These are phyloP conservation scores for Daboia siamensis DNA, from an alignment of 2,113 vertebrate species.

Conservation along the genomic window DNA sequence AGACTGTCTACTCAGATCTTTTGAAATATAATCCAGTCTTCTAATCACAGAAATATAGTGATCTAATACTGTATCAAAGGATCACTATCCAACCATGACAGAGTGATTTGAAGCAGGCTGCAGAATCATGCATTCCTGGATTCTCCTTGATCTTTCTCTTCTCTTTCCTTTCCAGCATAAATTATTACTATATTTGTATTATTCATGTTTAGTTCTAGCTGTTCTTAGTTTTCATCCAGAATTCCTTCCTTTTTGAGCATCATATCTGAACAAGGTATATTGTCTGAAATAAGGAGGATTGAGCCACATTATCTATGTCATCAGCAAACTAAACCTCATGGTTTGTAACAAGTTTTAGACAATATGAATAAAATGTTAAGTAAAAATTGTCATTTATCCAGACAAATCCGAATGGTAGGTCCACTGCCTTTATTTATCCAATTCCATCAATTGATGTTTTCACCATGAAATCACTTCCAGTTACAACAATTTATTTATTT, in stretches of 20 bases:
- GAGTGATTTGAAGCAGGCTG: neutral
- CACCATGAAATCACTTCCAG: neutral
- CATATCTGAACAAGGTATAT: neutral
- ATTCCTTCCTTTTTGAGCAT: neutral
- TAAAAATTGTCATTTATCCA: neutral
- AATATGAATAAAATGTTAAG: neutral
- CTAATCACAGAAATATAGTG: neutral
- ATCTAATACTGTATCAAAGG: neutral
- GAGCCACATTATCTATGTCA: neutral
- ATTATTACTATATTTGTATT: neutral
- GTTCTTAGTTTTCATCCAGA: neutral
- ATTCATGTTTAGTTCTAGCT: neutral
- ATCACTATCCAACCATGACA: neutral
- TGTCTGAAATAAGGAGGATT: neutral
- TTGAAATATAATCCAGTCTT: neutral
- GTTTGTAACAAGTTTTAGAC: neutral
- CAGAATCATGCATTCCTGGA: neutral
- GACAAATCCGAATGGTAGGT: neutral
- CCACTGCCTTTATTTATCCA: neutral
- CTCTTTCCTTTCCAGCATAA: neutral
- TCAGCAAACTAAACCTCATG: neutral
- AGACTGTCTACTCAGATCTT: neutral
- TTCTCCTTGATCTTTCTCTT: neutral
- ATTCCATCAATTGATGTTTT: neutral
- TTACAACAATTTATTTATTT: neutral